Evolutionary conservation across 2,888 invertebrate species (phyloP), one percentile per base, ranked within the genome.

Genomic region (Lasiommata megera): DNA sequence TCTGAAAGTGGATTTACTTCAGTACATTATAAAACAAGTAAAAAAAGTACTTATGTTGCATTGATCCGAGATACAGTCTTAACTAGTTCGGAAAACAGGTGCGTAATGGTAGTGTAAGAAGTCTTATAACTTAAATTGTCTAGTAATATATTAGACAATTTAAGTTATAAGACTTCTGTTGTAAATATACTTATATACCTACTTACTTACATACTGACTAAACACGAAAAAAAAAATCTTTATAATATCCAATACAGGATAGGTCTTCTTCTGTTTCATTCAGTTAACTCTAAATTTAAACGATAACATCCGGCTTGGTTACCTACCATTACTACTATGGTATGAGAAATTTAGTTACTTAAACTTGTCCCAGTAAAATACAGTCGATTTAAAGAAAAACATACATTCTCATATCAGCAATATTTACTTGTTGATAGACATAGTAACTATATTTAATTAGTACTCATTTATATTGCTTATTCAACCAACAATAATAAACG

Each of bases 1-100:
- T 84, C 96, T 96, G 78, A 87, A 85, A 56, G 5, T 17, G 31
- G n/a, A 18, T 28, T 38, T 37, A n/a, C 3, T 34, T 34, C 11
- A 34, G 11, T 11, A 34, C n/a, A n/a, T n/a, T n/a, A n/a, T n/a
- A n/a, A n/a, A n/a, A n/a, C n/a, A n/a, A n/a, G n/a, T n/a, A n/a
- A n/a, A n/a, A n/a, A n/a, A n/a, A n/a, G n/a, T n/a, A n/a, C n/a
- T n/a, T n/a, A n/a, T n/a, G n/a, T n/a, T n/a, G n/a, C n/a, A n/a
- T n/a, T n/a, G n/a, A n/a, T n/a, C n/a, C n/a, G n/a, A n/a, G n/a
- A n/a, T n/a, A n/a, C n/a, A n/a, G n/a, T n/a, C n/a, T n/a, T n/a
- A n/a, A n/a, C n/a, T n/a, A n/a, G n/a, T n/a, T n/a, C n/a, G n/a
- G n/a, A n/a, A n/a, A n/a, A n/a, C n/a, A n/a, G n/a, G n/a, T n/a